Conservation (phyloP, 1,140 invertebrate genomes). For the Caenorhabditis elegans region WBcel235 BX284602.5:7714501-7715000, state of each 20-base stretch:
- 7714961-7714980: neutral
- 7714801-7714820: neutral
- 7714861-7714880: neutral
- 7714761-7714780: neutral
- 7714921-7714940: neutral
- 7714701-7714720: constrained; percentile 17
- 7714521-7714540: constrained; percentile 8
- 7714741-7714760: constrained; percentile 12
- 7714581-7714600: no score
- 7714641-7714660: constrained; percentile 4
- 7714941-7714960: neutral
- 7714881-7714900: neutral
- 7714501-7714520: neutral
- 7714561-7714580: neutral
- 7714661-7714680: neutral
- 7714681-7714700: neutral
- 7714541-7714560: neutral
- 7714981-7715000: constrained; percentile 14
- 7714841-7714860: neutral
- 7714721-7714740: constrained; percentile 21
- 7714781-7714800: neutral
- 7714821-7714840: neutral
- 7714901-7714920: neutral
- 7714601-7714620: no score
- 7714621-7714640: constrained; percentile 2